Conservation (phyloP, 1,140 invertebrate genomes). For the Trypoxylus dichotomus region DNA sequence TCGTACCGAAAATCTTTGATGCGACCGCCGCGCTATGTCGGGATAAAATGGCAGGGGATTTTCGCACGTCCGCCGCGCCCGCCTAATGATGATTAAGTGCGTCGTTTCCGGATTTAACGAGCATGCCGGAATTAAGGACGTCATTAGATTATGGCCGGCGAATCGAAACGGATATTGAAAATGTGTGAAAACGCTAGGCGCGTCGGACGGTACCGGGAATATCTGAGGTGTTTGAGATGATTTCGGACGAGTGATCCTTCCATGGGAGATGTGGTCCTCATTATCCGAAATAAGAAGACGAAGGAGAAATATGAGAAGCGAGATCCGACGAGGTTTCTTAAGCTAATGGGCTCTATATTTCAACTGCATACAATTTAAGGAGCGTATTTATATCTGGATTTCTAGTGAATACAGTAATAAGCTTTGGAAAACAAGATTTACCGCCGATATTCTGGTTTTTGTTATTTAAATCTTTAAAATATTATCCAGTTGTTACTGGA, state of each 20-base stretch:
- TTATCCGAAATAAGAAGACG: not conserved
- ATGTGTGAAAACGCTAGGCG: not conserved
- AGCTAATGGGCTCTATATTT: too few relatives aligned
- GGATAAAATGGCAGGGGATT: not conserved
- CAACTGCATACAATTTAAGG: too few relatives aligned
- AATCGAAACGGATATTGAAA: not conserved
- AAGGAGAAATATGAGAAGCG: too few relatives aligned
- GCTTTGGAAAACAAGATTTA: too few relatives aligned
- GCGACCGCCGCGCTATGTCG: not conserved
- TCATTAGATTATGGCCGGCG: not conserved
- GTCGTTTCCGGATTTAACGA: not conserved
- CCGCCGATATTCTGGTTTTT: too few relatives aligned
- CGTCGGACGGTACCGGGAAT: too few relatives aligned
- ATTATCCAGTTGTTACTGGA: too few relatives aligned
- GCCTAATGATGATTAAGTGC: conserved; percentile 8
- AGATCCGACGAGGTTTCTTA: too few relatives aligned
- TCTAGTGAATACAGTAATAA: too few relatives aligned
- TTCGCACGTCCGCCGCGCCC: not conserved
- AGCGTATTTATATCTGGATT: too few relatives aligned
- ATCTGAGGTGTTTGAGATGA: too few relatives aligned
- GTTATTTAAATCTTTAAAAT: too few relatives aligned
- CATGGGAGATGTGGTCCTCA: not conserved
- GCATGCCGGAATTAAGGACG: not conserved
- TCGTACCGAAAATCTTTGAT: not conserved
- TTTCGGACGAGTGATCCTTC: not conserved